A percentile compares a stretch with the other conserved stretches of the same genome.
Conservation (phyloP, 2,113 vertebrate species). For the Chloroceryle aenea region DNA sequence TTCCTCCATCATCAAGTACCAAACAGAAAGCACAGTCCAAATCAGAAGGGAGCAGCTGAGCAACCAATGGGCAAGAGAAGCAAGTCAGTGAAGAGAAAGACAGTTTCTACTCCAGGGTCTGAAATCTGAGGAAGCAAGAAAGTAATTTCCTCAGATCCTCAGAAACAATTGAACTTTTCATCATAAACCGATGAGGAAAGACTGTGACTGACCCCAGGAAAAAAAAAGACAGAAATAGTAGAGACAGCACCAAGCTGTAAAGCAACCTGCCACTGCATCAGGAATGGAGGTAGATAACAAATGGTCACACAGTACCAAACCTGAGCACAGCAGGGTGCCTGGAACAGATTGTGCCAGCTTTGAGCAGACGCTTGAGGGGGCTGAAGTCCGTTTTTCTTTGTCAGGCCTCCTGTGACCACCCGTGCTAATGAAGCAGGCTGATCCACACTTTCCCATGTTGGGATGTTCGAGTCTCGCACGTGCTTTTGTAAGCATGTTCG, state of each 20-base stretch:
- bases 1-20: slow-evolving; percentile 7
- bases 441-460: rapidly evolving
- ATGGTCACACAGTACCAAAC: background rate
- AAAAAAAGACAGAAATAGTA: background rate
- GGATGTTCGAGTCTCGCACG: rapidly evolving
- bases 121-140: slow-evolving; percentile 39
- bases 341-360: background rate
- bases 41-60: slow-evolving; percentile 35
- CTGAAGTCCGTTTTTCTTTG: background rate
- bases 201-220: background rate
- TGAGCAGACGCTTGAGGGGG: background rate
- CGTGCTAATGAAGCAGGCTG: background rate
- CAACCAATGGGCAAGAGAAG: background rate
- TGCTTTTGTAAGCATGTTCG: background rate
- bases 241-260: background rate
- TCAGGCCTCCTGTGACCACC: rapidly evolving
- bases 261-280: background rate
- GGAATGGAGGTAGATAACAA: background rate
- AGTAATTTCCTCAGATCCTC: slow-evolving; percentile 61
- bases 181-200: background rate
- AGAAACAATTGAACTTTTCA: slow-evolving; percentile 64
- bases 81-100: slow-evolving; percentile 29
- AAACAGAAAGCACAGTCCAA: slow-evolving; percentile 17
- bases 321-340: background rate
- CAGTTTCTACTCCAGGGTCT: slow-evolving; percentile 36